Percentiles rank a stretch among this genome's conserved stretches.
phyloP scores from a whole-genome alignment of 2,888 invertebrate species.

The Nemotelus pantherinus region DNA sequence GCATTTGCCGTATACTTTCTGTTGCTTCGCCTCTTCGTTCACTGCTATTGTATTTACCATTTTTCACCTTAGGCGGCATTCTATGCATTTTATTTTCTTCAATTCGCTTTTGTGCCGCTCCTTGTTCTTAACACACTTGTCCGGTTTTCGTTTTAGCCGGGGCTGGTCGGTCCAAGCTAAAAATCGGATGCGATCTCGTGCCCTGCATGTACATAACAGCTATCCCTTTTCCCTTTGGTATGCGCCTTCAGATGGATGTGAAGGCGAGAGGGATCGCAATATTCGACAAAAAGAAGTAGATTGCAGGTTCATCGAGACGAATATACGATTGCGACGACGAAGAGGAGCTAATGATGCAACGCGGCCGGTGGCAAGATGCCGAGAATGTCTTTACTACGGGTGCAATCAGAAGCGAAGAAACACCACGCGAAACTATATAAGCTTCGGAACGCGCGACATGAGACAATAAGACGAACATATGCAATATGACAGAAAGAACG shows the following conservation, averaged over 20 bases:
- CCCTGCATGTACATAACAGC: background rate
- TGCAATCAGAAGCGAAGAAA: no score
- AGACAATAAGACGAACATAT: no score
- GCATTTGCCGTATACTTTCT: background rate
- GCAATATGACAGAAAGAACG: no score
- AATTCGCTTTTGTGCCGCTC: background rate
- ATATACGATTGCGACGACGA: no score
- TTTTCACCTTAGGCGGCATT: background rate
- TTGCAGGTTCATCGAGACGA: no score
- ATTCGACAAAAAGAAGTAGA: background rate
- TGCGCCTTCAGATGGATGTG: background rate
- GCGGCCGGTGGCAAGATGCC: no score
- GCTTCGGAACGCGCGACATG: no score
- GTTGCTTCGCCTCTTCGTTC: background rate
- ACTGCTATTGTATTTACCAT: background rate
- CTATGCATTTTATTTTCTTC: background rate
- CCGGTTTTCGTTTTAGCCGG: background rate
- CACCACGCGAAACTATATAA: no score
- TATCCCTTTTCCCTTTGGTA: slow-evolving; percentile 34
- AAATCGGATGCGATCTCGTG: background rate
- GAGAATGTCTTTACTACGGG: no score
- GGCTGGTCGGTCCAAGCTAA: background rate
- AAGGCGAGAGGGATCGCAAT: background rate
- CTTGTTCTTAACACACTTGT: slow-evolving; percentile 4
- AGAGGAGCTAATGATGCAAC: no score